These are phyloP conservation scores for Miopithecus talapoin DNA, from an alignment of 2,797 vertebrate species.

Conservation along the genomic window DNA sequence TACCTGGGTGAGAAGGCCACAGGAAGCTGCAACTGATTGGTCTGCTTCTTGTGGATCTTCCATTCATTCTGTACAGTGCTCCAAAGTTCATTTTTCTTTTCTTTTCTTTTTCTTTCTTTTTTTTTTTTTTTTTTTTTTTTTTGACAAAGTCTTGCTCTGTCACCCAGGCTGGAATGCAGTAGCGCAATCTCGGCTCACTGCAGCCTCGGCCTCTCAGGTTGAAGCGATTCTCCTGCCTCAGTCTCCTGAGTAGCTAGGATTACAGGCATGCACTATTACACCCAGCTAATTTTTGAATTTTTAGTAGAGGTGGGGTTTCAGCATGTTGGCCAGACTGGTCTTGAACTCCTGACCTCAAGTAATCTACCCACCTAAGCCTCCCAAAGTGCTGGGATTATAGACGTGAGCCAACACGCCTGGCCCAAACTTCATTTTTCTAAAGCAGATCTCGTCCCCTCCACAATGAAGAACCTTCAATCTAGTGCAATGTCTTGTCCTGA, in stretches of 20 bases:
- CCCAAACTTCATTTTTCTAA: not conserved
- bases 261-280: not conserved
- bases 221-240: not conserved
- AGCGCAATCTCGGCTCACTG: not conserved
- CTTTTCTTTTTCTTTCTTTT: not conserved
- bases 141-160: not conserved
- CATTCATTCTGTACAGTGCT: not conserved
- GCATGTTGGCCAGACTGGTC: not conserved
- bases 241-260: not conserved
- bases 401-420: not conserved
- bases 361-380: not conserved
- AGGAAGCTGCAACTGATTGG: not conserved
- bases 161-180: not conserved
- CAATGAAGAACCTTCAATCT: not conserved
- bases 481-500: not conserved
- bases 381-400: not conserved
- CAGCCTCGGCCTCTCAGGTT: not conserved
- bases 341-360: not conserved
- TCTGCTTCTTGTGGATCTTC: not conserved
- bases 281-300: not conserved
- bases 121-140: not conserved
- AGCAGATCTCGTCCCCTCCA: not conserved
- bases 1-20: not conserved
- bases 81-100: not conserved
- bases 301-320: not conserved